These are phyloP conservation scores for Hesperia comma DNA, from an alignment of 2,888 invertebrate genomes.

Conservation along the genomic window DNA sequence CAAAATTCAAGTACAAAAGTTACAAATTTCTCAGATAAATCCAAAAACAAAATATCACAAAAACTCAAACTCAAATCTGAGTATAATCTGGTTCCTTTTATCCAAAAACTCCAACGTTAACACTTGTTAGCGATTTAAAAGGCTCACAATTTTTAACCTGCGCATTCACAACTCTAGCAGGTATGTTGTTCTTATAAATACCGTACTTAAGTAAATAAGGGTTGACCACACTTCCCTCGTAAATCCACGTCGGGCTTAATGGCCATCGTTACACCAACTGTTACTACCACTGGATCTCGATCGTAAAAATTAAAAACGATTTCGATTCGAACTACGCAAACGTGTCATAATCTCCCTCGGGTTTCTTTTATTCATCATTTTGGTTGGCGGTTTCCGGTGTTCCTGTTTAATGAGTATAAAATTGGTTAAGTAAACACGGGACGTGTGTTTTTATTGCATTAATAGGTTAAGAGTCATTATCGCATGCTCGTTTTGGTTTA, in stretches of 20 bases:
- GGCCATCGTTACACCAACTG: conserved; percentile 52
- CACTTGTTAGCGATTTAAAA: conserved; percentile 14
- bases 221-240: conserved; percentile 50
- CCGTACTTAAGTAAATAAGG: conserved; percentile 64
- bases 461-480: conserved; percentile 27
- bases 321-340: conserved; percentile 30
- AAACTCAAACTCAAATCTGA: background rate
- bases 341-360: conserved; percentile 16
- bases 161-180: conserved; percentile 40
- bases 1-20: too few relatives aligned
- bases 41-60: too few relatives aligned
- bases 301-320: conserved; percentile 30
- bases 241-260: conserved; percentile 62
- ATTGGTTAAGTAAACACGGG: conserved; percentile 6
- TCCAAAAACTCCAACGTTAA: conserved; percentile 4
- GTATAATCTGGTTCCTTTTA: background rate
- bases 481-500: conserved; percentile 18
- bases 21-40: too few relatives aligned
- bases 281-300: conserved; percentile 48
- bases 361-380: conserved; percentile 31
- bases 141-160: conserved; percentile 3
- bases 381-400: conserved; percentile 32
- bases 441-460: conserved; percentile 22
- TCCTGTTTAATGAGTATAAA: conserved; percentile 26
- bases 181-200: conserved; percentile 52